A percentile compares a stretch with the other conserved stretches of the same genome.
Conservation (phyloP, 2,113 vertebrate species). For the Platysteira castanea region DNA sequence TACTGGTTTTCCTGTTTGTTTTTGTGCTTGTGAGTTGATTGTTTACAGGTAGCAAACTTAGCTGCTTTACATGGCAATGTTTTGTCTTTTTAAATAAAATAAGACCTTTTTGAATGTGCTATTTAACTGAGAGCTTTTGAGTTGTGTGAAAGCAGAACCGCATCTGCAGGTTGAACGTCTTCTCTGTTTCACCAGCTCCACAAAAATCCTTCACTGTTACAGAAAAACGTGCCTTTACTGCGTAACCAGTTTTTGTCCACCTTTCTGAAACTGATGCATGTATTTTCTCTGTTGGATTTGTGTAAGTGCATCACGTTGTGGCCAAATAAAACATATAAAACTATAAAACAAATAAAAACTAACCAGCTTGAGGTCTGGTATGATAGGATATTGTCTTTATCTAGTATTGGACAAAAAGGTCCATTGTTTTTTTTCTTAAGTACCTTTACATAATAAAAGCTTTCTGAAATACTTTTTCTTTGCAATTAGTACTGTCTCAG, state of each 20-base stretch:
- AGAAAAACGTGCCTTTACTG: neutral
- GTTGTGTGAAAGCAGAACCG: neutral
- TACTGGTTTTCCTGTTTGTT: neutral
- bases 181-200: neutral
- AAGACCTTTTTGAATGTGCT: neutral
- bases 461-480: neutral
- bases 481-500: neutral
- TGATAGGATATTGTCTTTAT: neutral
- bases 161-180: neutral
- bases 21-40: neutral
- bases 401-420: neutral
- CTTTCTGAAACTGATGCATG: neutral
- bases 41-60: neutral
- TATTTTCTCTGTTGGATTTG: neutral
- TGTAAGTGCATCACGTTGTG: neutral
- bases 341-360: neutral
- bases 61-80: neutral
- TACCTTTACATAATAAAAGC: neutral
- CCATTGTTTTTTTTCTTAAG: neutral
- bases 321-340: neutral
- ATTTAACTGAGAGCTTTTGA: neutral
- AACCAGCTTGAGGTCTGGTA: neutral
- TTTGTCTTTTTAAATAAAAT: neutral
- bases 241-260: neutral
- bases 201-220: neutral